phyloP scores from a whole-genome alignment of 2,888 invertebrate species.

The Plagodis pulveraria region DNA sequence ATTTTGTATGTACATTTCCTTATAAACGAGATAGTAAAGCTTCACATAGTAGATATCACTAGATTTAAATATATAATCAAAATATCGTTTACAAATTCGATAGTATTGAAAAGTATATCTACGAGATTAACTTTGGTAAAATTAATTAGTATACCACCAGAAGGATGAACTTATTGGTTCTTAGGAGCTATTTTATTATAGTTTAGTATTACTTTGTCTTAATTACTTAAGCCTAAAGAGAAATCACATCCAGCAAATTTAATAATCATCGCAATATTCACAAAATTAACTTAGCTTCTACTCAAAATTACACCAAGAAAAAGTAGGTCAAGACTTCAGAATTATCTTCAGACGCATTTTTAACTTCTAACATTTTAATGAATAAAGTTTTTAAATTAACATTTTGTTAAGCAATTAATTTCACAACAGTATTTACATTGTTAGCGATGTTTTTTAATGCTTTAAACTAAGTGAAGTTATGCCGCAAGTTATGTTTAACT shows the following conservation, averaged over 20 bases:
- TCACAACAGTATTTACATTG: constrained; percentile 33
- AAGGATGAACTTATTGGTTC: constrained; percentile 4
- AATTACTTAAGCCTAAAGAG: background rate
- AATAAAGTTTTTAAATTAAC: constrained; percentile 57
- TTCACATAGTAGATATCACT: constrained; percentile 64
- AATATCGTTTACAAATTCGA: constrained; percentile 36
- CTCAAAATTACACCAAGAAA: constrained; percentile 29
- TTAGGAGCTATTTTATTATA: constrained; percentile 1
- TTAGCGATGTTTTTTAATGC: constrained; percentile 6
- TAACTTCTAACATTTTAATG: constrained; percentile 53
- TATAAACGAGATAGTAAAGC: constrained; percentile 71
- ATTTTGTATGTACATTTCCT: constrained; percentile 73
- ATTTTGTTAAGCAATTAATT: constrained; percentile 52
- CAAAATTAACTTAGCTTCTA: constrained; percentile 8
- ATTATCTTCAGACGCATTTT: constrained; percentile 50
- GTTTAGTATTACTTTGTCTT: background rate
- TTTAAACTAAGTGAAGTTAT: background rate
- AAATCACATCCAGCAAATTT: constrained; percentile 2
- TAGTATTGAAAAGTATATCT: constrained; percentile 31
- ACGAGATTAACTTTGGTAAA: constrained; percentile 29
- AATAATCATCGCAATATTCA: constrained; percentile 1
- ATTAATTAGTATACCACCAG: constrained; percentile 16
- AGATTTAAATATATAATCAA: constrained; percentile 36
- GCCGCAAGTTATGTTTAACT: constrained; percentile 41
- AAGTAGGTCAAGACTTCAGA: constrained; percentile 35